Conservation (phyloP, 2,797 vertebrate species). For the Aulostomus chinensis region DNA sequence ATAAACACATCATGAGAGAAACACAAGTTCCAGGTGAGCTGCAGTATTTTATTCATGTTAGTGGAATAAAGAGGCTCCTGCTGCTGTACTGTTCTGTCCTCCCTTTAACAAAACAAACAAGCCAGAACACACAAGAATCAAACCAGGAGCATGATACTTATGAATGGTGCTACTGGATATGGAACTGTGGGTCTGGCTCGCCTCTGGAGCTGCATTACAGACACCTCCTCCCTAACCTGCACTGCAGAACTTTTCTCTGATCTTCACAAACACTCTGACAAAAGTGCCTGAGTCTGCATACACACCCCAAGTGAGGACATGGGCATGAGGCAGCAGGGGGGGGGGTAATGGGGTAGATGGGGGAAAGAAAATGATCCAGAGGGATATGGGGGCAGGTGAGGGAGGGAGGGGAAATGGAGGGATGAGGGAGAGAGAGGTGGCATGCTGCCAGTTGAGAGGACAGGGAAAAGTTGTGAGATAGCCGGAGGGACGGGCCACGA, state of each 20-base stretch:
- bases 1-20: no score
- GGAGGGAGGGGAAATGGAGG: conserved; percentile 24
- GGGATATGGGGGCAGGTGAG: conserved; percentile 37
- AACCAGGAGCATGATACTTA: no score
- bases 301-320: conserved; percentile 58
- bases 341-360: conserved; percentile 14
- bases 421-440: conserved; percentile 47
- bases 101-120: background rate
- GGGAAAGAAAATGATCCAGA: conserved; percentile 24
- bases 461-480: conserved; percentile 73
- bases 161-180: background rate
- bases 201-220: conserved; percentile 40
- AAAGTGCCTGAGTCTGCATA: conserved; percentile 78
- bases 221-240: conserved; percentile 67
- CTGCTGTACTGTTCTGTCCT: background rate
- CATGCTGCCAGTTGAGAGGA: conserved; percentile 65
- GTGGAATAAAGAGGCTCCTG: background rate
- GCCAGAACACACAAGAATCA: background rate
- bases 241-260: conserved; percentile 83
- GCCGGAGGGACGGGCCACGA: conserved; percentile 49
- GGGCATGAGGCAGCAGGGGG: conserved; percentile 14
- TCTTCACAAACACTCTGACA: conserved; percentile 70
- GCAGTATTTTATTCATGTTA: background rate
- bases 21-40: no score
- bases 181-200: conserved; percentile 12